A percentile compares a stretch with the other conserved stretches of the same genome.
phyloP scores from a whole-genome alignment of 2,113 vertebrate species.

The Pantherophis guttatus region DNA sequence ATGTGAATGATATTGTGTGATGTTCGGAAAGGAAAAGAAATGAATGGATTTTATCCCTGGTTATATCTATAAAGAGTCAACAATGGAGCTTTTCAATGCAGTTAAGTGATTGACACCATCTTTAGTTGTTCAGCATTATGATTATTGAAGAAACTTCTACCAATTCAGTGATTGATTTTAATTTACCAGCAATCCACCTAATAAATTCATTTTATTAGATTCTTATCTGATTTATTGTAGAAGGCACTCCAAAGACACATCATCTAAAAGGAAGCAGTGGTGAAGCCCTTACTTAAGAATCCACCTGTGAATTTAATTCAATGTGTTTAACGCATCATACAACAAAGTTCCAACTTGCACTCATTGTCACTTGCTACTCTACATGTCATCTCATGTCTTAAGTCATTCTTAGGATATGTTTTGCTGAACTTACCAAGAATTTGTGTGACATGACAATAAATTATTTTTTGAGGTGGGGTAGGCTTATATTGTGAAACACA shows the following conservation, averaged over 20 bases:
- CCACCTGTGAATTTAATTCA: not conserved
- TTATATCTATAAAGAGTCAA: not conserved
- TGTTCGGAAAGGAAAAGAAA: not conserved
- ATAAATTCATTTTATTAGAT: not conserved
- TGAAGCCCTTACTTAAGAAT: not conserved
- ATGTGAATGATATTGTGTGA: not conserved
- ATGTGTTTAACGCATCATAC: not conserved
- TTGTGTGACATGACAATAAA: not conserved
- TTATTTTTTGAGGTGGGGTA: not conserved
- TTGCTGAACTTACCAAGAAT: not conserved
- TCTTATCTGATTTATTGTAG: not conserved
- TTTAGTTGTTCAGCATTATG: not conserved
- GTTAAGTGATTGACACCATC: not conserved
- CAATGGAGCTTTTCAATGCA: not conserved
- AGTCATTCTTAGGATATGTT: not conserved
- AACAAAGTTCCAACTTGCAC: not conserved
- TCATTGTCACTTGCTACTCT: not conserved
- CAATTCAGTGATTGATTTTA: not conserved
- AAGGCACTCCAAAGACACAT: not conserved
- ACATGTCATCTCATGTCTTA: not conserved
- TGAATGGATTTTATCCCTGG: not conserved
- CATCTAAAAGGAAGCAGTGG: not conserved
- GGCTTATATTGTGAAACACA: not conserved
- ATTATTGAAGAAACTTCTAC: not conserved
- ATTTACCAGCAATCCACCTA: not conserved